phyloP scores from a whole-genome alignment of 2,113 vertebrate species.

The Calyptomena viridis region DNA sequence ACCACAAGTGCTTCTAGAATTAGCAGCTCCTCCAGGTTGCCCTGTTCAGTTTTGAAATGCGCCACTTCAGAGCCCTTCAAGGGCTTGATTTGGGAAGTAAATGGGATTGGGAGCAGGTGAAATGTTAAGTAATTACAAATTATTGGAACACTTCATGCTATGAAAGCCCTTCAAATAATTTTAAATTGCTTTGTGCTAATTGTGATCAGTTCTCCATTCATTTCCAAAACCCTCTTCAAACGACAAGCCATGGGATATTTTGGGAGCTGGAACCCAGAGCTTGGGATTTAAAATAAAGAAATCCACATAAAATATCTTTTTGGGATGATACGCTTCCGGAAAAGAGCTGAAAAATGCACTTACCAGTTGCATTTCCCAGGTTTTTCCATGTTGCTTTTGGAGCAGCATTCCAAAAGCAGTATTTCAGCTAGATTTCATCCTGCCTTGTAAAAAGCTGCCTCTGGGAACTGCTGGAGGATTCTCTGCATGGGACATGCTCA shows the following conservation, averaged over 20 bases:
- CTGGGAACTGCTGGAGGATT: not conserved
- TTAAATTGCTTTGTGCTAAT: slow-evolving; percentile 70
- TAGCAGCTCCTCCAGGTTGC: slow-evolving; percentile 67
- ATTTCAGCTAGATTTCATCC: not conserved
- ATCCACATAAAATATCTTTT: not conserved
- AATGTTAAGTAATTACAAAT: slow-evolving; percentile 69
- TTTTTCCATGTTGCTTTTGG: not conserved
- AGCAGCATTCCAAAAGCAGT: not conserved
- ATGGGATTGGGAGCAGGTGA: slow-evolving; percentile 70
- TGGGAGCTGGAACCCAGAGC: slow-evolving; percentile 26
- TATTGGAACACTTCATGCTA: slow-evolving; percentile 65
- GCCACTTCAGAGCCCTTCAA: slow-evolving; percentile 62
- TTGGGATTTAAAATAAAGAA: not conserved
- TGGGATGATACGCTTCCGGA: not conserved
- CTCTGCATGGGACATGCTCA: not conserved
- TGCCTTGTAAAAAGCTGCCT: not conserved
- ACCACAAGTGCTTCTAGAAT: slow-evolving; percentile 67
- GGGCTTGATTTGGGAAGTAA: slow-evolving; percentile 67
- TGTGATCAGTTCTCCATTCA: slow-evolving; percentile 66
- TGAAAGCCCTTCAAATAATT: slow-evolving; percentile 72
- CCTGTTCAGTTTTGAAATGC: slow-evolving; percentile 52
- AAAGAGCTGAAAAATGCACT: not conserved
- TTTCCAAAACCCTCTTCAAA: slow-evolving; percentile 63
- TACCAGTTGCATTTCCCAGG: not conserved
- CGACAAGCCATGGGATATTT: slow-evolving; percentile 33